Evolutionary conservation across 2,888 invertebrate genomes (phyloP).

Genomic region (Sinopyrophorus schimmeli): DNA sequence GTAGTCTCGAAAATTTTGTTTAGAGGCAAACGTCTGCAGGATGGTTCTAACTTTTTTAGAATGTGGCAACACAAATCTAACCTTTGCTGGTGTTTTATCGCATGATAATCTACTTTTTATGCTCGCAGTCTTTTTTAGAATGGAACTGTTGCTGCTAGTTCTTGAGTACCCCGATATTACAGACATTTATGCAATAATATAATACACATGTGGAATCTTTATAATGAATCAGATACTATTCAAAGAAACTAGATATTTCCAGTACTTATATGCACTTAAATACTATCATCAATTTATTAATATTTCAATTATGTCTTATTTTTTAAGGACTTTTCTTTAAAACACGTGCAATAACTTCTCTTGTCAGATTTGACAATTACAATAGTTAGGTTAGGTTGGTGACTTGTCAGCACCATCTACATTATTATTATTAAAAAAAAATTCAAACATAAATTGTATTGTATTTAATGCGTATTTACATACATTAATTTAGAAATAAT

Average conservation of each 20-base stretch:
- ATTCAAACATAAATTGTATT: too few relatives aligned
- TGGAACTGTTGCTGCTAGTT: slow-evolving; percentile 32
- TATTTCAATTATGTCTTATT: too few relatives aligned
- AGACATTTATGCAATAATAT: slow-evolving; percentile 25
- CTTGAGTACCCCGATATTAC: slow-evolving; percentile 24
- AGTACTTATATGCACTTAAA: not conserved
- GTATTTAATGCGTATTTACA: too few relatives aligned
- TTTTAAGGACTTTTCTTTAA: too few relatives aligned
- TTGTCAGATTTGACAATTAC: too few relatives aligned
- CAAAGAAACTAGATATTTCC: not conserved
- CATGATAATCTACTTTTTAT: slow-evolving; percentile 29
- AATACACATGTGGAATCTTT: not conserved
- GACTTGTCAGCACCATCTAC: too few relatives aligned
- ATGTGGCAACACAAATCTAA: slow-evolving; percentile 57
- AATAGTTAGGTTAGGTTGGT: too few relatives aligned
- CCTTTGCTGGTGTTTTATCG: slow-evolving; percentile 39
- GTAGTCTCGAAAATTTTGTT: slow-evolving; percentile 55
- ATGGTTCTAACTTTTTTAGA: slow-evolving; percentile 56
- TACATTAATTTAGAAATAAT: not conserved
- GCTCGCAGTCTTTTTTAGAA: slow-evolving; percentile 33
- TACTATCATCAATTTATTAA: too few relatives aligned
- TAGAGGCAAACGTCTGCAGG: slow-evolving; percentile 53
- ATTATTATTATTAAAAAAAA: too few relatives aligned
- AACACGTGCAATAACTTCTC: too few relatives aligned
- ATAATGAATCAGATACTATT: not conserved